These are phyloP conservation scores for Echinops telfairi DNA, from an alignment of 2,113 vertebrate species.

Conservation along the genomic window DNA sequence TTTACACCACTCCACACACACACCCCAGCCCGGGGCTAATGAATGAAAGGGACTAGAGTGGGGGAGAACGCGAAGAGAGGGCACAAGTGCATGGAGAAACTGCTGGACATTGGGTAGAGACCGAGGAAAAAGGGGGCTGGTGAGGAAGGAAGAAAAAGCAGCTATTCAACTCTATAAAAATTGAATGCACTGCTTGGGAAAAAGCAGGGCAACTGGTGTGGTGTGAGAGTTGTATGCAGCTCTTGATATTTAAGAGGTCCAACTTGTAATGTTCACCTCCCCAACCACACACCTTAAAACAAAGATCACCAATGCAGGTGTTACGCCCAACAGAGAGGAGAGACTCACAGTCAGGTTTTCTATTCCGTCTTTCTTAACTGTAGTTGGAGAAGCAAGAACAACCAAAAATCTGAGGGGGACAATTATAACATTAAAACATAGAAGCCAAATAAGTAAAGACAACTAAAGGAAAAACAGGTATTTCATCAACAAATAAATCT, in stretches of 20 bases:
- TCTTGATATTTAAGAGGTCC: too few species aligned
- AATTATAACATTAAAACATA: background rate
- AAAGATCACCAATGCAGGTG: background rate
- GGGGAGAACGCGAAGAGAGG: fast-evolving
- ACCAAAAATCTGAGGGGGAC: background rate
- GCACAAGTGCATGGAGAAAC: too few species aligned
- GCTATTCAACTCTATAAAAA: too few species aligned
- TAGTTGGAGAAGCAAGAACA: background rate
- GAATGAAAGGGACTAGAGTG: background rate
- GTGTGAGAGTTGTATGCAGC: too few species aligned
- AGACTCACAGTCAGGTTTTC: background rate
- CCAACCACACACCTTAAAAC: background rate
- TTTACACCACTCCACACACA: background rate
- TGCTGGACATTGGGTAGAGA: too few species aligned
- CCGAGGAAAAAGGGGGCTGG: fast-evolving
- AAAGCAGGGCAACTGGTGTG: too few species aligned
- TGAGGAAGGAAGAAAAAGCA: too few species aligned
- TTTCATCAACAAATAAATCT: background rate
- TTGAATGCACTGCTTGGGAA: too few species aligned
- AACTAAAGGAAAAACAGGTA: background rate
- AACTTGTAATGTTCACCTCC: too few species aligned
- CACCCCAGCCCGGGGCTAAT: background rate
- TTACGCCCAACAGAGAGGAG: background rate
- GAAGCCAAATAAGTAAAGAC: constrained; percentile 23
- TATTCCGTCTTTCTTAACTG: background rate